These are phyloP conservation scores for Electrona antarctica DNA, from an alignment of 2,113 vertebrate species.

Conservation along the genomic window DNA sequence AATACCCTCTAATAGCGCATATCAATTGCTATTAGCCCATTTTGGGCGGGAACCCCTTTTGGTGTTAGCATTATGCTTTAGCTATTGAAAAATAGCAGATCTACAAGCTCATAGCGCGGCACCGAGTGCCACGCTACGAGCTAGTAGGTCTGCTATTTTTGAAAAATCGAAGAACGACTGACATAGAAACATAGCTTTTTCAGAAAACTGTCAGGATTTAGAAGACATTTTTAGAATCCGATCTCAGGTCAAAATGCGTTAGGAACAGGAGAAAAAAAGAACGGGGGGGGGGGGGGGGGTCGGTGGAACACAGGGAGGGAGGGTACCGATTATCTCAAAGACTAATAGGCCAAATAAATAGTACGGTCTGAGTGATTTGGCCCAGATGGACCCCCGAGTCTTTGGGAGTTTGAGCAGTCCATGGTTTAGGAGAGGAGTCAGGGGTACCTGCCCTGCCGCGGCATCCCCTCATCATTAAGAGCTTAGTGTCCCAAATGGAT, in stretches of 20 bases:
- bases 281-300: slow-evolving; percentile 23
- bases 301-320: neutral
- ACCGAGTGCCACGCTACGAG: too few relatives aligned
- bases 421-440: slow-evolving; percentile 55
- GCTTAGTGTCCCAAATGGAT: slow-evolving; percentile 73
- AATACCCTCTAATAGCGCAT: slow-evolving; percentile 72
- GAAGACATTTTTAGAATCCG: too few relatives aligned
- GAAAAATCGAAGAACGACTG: too few relatives aligned
- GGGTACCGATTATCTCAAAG: slow-evolving; percentile 63
- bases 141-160: too few relatives aligned
- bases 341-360: slow-evolving; percentile 75
- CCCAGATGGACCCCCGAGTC: slow-evolving; percentile 65
- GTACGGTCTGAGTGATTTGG: slow-evolving; percentile 73
- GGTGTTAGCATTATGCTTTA: too few relatives aligned
- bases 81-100: too few relatives aligned
- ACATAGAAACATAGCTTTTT: too few relatives aligned
- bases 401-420: slow-evolving; percentile 57
- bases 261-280: slow-evolving; percentile 27
- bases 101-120: too few relatives aligned
- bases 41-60: too few relatives aligned
- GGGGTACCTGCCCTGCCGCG: slow-evolving; percentile 67
- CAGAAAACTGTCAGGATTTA: too few relatives aligned
- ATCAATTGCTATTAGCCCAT: slow-evolving; percentile 74
- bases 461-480: slow-evolving; percentile 71
- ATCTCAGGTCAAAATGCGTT: too few relatives aligned